Conservation (phyloP, 2,888 invertebrate genomes). For the Mayetiola destructor region DNA sequence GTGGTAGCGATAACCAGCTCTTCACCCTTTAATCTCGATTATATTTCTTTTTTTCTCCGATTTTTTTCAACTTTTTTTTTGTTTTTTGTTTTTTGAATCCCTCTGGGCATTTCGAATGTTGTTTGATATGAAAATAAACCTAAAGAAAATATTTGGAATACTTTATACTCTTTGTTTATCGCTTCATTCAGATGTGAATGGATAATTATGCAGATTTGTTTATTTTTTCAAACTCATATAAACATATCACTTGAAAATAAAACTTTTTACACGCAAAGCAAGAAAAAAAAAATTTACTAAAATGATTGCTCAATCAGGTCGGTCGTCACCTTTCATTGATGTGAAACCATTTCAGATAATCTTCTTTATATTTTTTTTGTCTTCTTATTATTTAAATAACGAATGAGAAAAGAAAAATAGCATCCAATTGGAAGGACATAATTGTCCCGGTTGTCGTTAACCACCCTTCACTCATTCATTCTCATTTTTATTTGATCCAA, state of each 20-base stretch:
- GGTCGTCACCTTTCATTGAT: not conserved
- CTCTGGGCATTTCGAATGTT: not conserved
- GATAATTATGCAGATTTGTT: too few relatives aligned
- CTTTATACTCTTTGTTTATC: too few relatives aligned
- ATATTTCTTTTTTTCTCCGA: not conserved
- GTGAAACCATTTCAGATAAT: too few relatives aligned
- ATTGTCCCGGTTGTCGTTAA: not conserved
- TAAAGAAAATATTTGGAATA: not conserved
- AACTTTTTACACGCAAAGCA: not conserved
- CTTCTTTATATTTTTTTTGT: too few relatives aligned
- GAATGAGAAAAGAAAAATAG: not conserved
- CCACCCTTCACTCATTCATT: not conserved
- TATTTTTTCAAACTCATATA: not conserved
- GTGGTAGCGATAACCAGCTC: not conserved
- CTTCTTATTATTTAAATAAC: too few relatives aligned
- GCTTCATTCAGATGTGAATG: too few relatives aligned
- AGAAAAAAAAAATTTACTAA: too few relatives aligned
- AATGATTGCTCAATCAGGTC: not conserved
- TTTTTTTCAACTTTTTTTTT: not conserved
- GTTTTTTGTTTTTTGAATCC: not conserved
- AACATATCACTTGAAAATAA: not conserved
- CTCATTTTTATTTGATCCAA: not conserved
- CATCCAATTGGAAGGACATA: conserved; percentile 2
- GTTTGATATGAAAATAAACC: too few relatives aligned
- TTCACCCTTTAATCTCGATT: conserved; percentile 5